Conservation (phyloP, 2,797 vertebrate species). For the Ateles fusciceps region DNA sequence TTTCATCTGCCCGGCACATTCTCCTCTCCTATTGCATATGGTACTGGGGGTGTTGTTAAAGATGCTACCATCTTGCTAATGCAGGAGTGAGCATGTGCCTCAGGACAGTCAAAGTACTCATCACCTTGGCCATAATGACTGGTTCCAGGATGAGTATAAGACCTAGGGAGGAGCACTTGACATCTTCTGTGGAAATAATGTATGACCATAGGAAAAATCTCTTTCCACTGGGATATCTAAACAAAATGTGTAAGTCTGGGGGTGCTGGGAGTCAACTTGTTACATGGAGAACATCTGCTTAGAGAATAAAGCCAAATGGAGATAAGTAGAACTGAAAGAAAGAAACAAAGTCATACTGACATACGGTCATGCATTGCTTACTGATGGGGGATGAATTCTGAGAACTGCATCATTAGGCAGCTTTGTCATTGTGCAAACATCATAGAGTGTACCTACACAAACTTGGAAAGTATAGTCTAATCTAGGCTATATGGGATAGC, state of each 20-base stretch:
- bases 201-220: background rate
- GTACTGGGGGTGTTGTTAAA: background rate
- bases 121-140: background rate
- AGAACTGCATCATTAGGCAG: background rate
- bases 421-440: background rate
- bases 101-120: background rate
- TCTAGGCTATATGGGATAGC: background rate
- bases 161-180: background rate
- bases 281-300: background rate
- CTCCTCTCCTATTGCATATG: background rate
- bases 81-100: background rate
- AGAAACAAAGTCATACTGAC: background rate
- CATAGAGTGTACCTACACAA: background rate
- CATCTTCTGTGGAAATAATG: background rate
- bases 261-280: background rate
- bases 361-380: background rate
- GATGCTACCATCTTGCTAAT: background rate
- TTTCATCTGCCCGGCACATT: background rate
- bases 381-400: background rate
- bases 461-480: background rate
- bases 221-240: background rate
- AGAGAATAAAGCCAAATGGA: background rate
- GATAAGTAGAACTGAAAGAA: background rate
- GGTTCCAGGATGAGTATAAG: background rate
- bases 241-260: background rate